Conservation (phyloP, 2,888 invertebrate species). For the Epistrophe eligans region DNA sequence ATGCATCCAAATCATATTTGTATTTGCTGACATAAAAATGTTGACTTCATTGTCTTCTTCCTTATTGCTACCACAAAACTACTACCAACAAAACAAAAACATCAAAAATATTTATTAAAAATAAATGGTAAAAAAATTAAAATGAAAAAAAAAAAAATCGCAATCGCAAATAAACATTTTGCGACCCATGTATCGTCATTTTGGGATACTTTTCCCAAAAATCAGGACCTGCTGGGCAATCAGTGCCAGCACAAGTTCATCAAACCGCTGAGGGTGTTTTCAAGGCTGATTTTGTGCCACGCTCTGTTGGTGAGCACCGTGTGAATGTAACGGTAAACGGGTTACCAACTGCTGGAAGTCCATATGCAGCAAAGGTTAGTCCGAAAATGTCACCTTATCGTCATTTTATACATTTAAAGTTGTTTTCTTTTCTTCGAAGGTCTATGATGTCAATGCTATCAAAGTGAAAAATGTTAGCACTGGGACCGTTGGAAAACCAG, state of each 20-base stretch:
- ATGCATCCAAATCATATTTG: conserved; percentile 64
- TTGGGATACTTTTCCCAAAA: conserved; percentile 30
- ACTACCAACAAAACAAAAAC: conserved; percentile 71
- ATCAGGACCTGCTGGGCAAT: conserved; percentile 95
- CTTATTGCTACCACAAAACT: conserved; percentile 76
- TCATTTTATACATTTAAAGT: background rate
- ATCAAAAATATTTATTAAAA: conserved; percentile 65
- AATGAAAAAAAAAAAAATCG: conserved; percentile 56
- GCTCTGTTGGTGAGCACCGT: conserved; percentile 95
- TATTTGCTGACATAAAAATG: conserved; percentile 72
- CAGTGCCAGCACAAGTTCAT: conserved; percentile 94
- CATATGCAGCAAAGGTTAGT: conserved; percentile 93
- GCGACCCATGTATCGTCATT: conserved; percentile 29
- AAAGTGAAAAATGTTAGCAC: conserved; percentile 95
- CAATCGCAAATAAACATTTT: conserved; percentile 42
- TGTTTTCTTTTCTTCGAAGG: conserved; percentile 83
- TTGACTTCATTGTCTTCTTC: conserved; percentile 76
- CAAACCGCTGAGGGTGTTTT: conserved; percentile 92
- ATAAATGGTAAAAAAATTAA: conserved; percentile 68
- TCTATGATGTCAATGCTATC: conserved; percentile 96
- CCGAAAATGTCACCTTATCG: background rate
- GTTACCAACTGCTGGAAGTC: conserved; percentile 94
- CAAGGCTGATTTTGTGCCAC: conserved; percentile 95
- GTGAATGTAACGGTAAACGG: conserved; percentile 94
- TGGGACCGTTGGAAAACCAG: conserved; percentile 94